Evolutionary conservation across 2,797 vertebrate genomes (phyloP), one percentile per base, ranked within the genome.

Genomic region (Alectoris magna): DNA sequence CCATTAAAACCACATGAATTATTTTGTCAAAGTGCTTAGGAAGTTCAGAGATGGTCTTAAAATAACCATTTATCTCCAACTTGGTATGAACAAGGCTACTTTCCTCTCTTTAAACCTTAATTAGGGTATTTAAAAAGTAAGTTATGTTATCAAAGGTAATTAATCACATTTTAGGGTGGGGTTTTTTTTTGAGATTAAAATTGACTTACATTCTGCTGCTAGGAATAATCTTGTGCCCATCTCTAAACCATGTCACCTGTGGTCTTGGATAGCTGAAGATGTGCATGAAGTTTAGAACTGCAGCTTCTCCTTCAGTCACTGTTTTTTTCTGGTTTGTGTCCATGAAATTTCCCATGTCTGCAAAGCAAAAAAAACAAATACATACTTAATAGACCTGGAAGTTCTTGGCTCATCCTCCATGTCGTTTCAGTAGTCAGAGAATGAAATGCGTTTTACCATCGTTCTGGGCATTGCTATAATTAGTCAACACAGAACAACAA

Each of bases 181-280:
- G 48, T 49, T 39, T 75, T 73, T 83, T 87, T 79, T 85, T 64
- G 19, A 81, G 51, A 10, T 79, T 67, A 23, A 27, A 48, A 72
- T 8, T 21, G n/a, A 98, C 99, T 98, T 98, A 99, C 99, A 99
- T 98, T 98, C 98, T 98, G 97, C 89, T 97, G 98, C 97, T 98
- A 77, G 99, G 99, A 86, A 99, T 98, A 58, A 99, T 99, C 98
- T 99, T 99, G 96, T 98, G 98, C 62, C 99, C 99, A 0, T 99
- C 99, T 96, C 98, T 98, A 93, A 98, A 99, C 99, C 99, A 99
- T 0, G 99, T 99, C 96, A 99, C 98, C 55, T 99, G 97, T 1
- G 98, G 99, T 60, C 95, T 97, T 1, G 99, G 99, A 31, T 97
- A 98, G 90, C 99, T 98, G 77, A 96, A 77, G 56, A 99, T 97